phyloP scores from a whole-genome alignment of 2,888 invertebrate species.

The Ctena decussata region DNA sequence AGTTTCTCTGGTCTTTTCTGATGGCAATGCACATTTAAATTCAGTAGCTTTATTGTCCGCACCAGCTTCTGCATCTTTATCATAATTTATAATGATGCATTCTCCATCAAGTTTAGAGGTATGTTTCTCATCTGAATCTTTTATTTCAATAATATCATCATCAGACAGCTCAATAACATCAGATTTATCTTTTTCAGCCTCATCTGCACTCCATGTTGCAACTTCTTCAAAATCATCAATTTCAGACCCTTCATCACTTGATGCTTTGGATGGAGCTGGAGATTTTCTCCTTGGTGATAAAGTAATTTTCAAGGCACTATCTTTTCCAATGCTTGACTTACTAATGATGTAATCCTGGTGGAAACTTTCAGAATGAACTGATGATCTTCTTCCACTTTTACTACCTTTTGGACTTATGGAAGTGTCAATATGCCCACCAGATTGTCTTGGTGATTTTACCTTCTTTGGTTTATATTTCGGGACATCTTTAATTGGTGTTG shows the following conservation, averaged over 20 bases:
- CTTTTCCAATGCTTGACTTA: constrained; percentile 44
- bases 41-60: too few relatives aligned
- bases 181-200: background rate
- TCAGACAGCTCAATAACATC: constrained; percentile 54
- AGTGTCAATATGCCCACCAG: background rate
- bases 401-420: background rate
- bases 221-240: constrained; percentile 50
- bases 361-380: constrained; percentile 30
- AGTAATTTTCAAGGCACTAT: constrained; percentile 57
- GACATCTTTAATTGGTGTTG: background rate
- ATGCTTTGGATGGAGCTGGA: constrained; percentile 24
- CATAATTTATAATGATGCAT: background rate
- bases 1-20: background rate
- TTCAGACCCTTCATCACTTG: constrained; percentile 32
- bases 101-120: background rate
- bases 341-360: constrained; percentile 59
- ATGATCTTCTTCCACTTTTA: background rate
- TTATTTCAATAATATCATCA: constrained; percentile 11
- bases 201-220: constrained; percentile 34
- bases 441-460: background rate
- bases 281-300: constrained; percentile 60
- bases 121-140: background rate
- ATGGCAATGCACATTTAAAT: too few relatives aligned
- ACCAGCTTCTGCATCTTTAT: background rate
- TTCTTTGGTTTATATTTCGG: background rate